These are phyloP conservation scores for Nesospiza acunhae DNA, from an alignment of 2,113 vertebrate species.

Conservation along the genomic window DNA sequence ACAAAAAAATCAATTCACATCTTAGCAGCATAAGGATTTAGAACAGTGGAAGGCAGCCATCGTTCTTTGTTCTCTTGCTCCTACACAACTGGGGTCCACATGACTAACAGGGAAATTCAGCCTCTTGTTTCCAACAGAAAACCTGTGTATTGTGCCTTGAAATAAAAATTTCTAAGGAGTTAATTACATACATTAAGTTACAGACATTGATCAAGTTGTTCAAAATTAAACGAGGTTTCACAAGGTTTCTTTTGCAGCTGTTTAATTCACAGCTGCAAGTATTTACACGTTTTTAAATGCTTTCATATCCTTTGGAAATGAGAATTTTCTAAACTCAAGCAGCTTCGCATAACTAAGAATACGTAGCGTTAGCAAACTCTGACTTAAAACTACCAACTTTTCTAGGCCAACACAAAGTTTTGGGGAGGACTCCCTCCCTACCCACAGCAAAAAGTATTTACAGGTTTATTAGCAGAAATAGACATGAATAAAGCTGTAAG, in stretches of 20 bases:
- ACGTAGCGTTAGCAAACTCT: accelerated
- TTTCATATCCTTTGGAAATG: not conserved
- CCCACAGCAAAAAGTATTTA: not conserved
- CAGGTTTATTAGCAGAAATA: not conserved
- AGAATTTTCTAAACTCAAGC: not conserved
- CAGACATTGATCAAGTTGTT: not conserved
- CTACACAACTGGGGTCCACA: not conserved
- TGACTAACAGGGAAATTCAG: not conserved
- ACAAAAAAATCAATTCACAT: not conserved
- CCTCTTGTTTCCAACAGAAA: not conserved
- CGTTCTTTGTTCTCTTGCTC: not conserved
- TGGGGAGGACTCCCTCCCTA: not conserved
- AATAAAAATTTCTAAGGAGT: not conserved
- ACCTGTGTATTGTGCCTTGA: not conserved
- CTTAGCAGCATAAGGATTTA: not conserved
- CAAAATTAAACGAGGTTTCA: not conserved
- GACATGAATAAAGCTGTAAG: not conserved
- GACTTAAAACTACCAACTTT: not conserved
- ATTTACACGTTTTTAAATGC: not conserved
- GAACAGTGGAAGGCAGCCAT: not conserved
- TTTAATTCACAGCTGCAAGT: not conserved
- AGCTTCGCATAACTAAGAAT: not conserved
- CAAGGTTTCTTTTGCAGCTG: not conserved
- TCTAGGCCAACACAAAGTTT: not conserved
- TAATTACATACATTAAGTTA: not conserved